Evolutionary conservation across 2,888 invertebrate genomes (phyloP), one percentile per base, ranked within the genome.

Genomic region (Hecatera dysodea): DNA sequence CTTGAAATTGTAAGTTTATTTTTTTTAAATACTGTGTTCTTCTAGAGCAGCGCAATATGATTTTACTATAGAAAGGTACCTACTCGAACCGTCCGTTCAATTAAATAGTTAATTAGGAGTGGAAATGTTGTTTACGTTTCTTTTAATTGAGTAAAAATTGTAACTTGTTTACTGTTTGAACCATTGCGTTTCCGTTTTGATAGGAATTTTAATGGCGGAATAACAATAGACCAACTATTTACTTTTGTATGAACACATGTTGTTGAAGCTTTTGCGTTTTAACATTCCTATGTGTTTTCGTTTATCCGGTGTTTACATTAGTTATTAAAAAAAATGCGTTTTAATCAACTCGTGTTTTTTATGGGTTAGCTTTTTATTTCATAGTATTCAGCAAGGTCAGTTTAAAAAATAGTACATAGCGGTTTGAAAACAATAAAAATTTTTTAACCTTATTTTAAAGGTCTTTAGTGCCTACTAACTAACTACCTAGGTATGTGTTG

Each of bases 241-340:
- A 46, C 22, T 61, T 57, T 42, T 50, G 33, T 22, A 67, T 44
- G 8, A 56, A 22, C 27, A 12, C 4, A 57, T 50, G 24, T 44
- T 22, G 22, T 60, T 48, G 29, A 17, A 15, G 22, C 22, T 71
- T 48, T 65, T 76, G 52, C 78, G 76, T 76, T 63, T 72, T 63
- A 78, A 76, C 65, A 78, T 72, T 67, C 48, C 42, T 59, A n/a
- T 57, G 33, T 76, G 76, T 76, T 76, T 76, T 77, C 22, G 46
- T 61, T n/a, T 12, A 22, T 12, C 19, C 22, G 27, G 17, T 48
- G 42, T 29, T 67, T 62, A 42, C n/a, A 39, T 2, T 17, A 19
- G 7, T 22, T 55, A 15, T 72, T 19, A 39, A 53, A 53, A 64
- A 39, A 29, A 60, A 19, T 8, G 9, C 39, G 44, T 67, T 48